Evolutionary conservation across 2,113 vertebrate species (phyloP), one percentile per base, ranked within the genome.

Genomic region (Ascaphus truei): DNA sequence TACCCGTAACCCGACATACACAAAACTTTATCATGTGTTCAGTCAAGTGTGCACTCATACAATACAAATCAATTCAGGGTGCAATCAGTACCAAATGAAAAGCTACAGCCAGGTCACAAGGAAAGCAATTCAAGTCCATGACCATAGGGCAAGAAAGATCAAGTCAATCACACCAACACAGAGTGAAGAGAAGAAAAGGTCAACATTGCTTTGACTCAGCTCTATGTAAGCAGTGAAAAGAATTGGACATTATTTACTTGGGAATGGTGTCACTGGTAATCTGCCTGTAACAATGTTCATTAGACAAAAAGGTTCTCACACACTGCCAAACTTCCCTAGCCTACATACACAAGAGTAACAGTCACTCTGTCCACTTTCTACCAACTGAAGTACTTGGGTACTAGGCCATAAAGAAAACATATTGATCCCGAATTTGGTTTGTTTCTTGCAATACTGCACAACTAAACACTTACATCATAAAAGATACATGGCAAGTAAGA

Each of bases 91-190:
- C 12, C 47, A 29, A 61, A 61, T 45, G 25, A 43, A 30, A 58
- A 51, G 31, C 23, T 20, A 51, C 45, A 48, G 37, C 8, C 29
- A 29, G 61, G 47, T 59, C 45, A 36, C 36, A 29, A 16, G 16
- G 25, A 16, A 36, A 57, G 34, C 57, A 31, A 66, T 63, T 34
- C n/a, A 18, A 26, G 51, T 23, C 47, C 36, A 56, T 47, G 33
- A 36, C 57, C 41, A 56, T 13, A 45, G 60, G 58, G 39, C 66
- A 61, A 26, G 58, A 56, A 73, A 68, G 56, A 74, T 72, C 75
- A 68, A 64, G 66, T 66, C 71, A 77, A 77, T 77, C 66, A 77
- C 72, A 61, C 62, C 26, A 71, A 62, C n/a, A 22, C 31, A 31
- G 33, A n/a, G 33, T 16, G 27, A 37, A 23, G 7, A 30, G 53